Percentiles rank a stretch among this genome's conserved stretches.
phyloP scores from a whole-genome alignment of 2,888 invertebrate genomes.

The Gibbula magus region DNA sequence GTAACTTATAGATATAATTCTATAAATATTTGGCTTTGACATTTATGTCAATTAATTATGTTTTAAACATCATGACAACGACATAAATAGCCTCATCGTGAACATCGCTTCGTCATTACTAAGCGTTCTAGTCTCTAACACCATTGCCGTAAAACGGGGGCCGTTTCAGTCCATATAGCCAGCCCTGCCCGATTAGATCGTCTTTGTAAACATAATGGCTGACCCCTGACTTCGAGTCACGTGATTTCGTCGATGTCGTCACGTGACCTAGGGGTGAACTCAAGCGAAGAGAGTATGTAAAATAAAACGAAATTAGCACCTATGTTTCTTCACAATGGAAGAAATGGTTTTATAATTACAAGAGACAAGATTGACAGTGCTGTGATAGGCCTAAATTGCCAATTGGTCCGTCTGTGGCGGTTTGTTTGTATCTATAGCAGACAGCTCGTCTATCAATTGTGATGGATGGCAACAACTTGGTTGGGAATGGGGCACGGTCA shows the following conservation, averaged over 20 bases:
- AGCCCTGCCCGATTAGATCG: neutral
- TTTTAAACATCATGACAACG: constrained; percentile 10
- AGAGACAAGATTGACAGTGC: neutral
- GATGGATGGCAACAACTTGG: neutral
- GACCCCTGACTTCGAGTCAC: constrained; percentile 3
- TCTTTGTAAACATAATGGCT: constrained; percentile 10
- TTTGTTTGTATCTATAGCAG: constrained; percentile 10
- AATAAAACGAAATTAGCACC: constrained; percentile 12
- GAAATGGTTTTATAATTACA: constrained; percentile 17
- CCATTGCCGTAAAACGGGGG: neutral
- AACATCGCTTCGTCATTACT: neutral
- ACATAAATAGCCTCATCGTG: neutral
- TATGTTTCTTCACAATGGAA: neutral
- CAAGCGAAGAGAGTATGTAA: neutral
- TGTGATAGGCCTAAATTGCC: neutral
- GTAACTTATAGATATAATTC: neutral
- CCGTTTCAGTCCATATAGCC: neutral
- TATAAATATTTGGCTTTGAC: constrained; percentile 16
- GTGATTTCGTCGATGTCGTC: neutral
- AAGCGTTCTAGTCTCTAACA: neutral
- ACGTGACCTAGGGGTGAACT: constrained; percentile 12
- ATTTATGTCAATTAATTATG: constrained; percentile 3
- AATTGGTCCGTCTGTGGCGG: neutral
- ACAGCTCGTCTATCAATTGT: constrained; percentile 9
- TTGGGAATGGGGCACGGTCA: neutral